These are phyloP conservation scores for Agrypnus murinus DNA, from an alignment of 2,888 invertebrate genomes.

Conservation along the genomic window DNA sequence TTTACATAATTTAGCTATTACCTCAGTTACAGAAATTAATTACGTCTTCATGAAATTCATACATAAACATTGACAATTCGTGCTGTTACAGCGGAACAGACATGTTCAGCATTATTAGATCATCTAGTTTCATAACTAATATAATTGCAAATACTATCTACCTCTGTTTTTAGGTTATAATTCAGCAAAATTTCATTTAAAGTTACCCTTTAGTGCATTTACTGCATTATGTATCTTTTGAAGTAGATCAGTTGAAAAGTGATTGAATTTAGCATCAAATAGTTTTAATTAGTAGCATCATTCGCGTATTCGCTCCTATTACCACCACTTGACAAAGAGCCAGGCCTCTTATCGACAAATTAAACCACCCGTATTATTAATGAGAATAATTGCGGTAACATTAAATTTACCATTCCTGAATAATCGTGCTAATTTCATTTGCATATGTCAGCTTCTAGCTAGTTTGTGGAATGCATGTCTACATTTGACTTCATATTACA, in stretches of 20 bases:
- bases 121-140: background rate
- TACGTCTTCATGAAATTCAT: background rate
- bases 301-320: too few relatives aligned
- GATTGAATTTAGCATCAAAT: too few relatives aligned
- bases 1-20: background rate
- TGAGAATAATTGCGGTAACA: conserved; percentile 37
- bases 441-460: conserved; percentile 36
- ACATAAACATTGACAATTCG: background rate
- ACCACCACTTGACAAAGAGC: background rate
- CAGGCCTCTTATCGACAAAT: conserved; percentile 18
- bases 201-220: too few relatives aligned
- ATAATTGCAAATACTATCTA: background rate
- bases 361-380: conserved; percentile 23
- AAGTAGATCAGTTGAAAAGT: too few relatives aligned
- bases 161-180: too few relatives aligned
- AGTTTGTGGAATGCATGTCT: conserved; percentile 19
- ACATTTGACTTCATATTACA: conserved; percentile 28
- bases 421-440: conserved; percentile 38
- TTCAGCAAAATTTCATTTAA: too few relatives aligned
- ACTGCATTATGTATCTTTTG: too few relatives aligned
- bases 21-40: background rate
- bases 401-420: conserved; percentile 31
- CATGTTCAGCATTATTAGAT: background rate
- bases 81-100: background rate
- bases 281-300: too few relatives aligned